Evolutionary conservation across 2,888 invertebrate genomes (phyloP), one percentile per base, ranked within the genome.

Genomic region (Drosophila limbata): DNA sequence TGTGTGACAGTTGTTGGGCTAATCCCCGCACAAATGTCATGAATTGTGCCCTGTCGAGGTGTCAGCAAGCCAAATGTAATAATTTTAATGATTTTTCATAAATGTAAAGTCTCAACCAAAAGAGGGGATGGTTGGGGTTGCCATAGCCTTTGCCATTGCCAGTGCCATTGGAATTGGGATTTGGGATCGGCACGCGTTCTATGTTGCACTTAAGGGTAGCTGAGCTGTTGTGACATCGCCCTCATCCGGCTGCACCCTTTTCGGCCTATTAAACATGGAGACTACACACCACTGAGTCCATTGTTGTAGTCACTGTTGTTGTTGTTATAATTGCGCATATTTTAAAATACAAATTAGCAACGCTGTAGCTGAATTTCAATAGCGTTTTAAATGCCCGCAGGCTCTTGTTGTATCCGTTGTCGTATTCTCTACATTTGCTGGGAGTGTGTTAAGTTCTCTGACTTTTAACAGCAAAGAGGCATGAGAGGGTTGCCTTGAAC

Each of bases 311-410:
- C 31, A 48, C 28, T 63, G 45, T 57, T 65, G 66, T 56, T 64
- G 72, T 50, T 85, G 71, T 50, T 75, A 78, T 88, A 88, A 82
- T 88, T 89, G 88, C 84, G 85, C 90, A 86, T 86, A 86, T 86
- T 86, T 89, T 89, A 89, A 86, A 86, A 86, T 79, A 89, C 86
- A 89, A 86, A 86, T 86, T 86, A 89, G 85, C 85, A 85, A 89
- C 90, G 90, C 90, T 86, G 88, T 87, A 88, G 84, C 78, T 69
- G 72, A 84, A 83, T 88, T 89, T 88, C 88, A 87, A 87, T 87
- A 69, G 87, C 87, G 77, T 81, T 84, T 72, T 73, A 80, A 84
- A 77, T 81, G 81, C 71, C 83, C 84, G 74, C 65, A 73, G 70
- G 89, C 77, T 42, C 65, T 57, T 55, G 33, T 50, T 48, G 44